Base-by-base conservation (phyloP, 2,113 vertebrate genomes). In the Gorsachius goisagi region DNA sequence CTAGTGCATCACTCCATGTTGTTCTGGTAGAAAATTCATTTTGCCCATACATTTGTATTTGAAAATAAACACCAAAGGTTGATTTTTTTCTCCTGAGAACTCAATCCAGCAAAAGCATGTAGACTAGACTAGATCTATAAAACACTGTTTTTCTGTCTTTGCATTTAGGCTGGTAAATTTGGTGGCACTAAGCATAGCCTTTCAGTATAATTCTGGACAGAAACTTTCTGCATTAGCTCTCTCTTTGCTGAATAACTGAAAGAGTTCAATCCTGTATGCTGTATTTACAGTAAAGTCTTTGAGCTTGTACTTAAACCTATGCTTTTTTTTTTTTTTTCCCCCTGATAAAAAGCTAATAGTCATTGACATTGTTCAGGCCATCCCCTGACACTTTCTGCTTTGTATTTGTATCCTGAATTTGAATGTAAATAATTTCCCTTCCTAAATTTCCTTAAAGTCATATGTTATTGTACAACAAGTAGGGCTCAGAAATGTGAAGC, bases 161-260 rank as follows among this genome's bases (percentile, higher is more conserved):
- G 10, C 12, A 7, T 45, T 81, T 49, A 66, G 20, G 24, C 23
- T 56, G 30, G 12, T 71, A 44, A 64, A 27, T 56, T 28, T 71
- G 28, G 4, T 49, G 11, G 16, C n/a, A n/a, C 14, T n/a, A 69
- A 39, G 18, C 1, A 0, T 53, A 35, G 11, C 8, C 12, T 63
- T 66, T 80, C 24, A 41, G 19, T 37, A 10, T 44, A 33, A 49
- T 32, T 85, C 37, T 82, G 32, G 15, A 58, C 19, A 88, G 27
- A 68, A 72, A 49, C 9, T 59, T 85, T 45, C 58, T 80, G 41
- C 22, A 28, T 30, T 26, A 66, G 12, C 5, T 52, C 47, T 41
- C 22, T 89, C n/a, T 85, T 52, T 39, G 23, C 23, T 22, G 62
- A 88, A 60, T 44, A 80, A 33, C 11, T 76, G 33, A 39, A 62